Evolutionary conservation across 2,888 invertebrate genomes (phyloP), one percentile per base, ranked within the genome.

Genomic region (Hofmannophila pseudospretella): DNA sequence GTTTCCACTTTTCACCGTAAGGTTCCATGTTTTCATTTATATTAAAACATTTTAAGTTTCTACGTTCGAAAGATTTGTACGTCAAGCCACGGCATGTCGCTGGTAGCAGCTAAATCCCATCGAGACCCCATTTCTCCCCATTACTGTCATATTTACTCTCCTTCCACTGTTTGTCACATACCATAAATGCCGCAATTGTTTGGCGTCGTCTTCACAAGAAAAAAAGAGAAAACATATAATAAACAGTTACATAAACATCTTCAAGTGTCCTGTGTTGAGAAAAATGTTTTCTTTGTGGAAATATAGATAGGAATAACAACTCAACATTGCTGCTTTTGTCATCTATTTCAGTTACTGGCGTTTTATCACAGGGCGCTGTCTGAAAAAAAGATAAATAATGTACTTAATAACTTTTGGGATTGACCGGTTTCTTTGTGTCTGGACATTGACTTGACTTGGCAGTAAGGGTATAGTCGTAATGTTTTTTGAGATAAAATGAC

Each of bases 171-270:
- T 39, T 42, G 49, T 41, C 46, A 45, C 45, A 47, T 40, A 31
- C 50, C 44, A 46, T 50, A 50, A 50, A 45, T 27, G 44, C 35
- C 29, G 19, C 41, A 42, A 44, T 42, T 42, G 42, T 39, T 39
- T 41, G 34, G 14, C 20, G 27, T 8, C 11, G 32, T 13, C 40
- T 38, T 38, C 40, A 45, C 49, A 51, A 50, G 16, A 16, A 47
- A 45, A 42, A 48, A 37, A 37, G 11, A 45, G 45, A 45, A 46
- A 52, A 51, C 48, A 39, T 12, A 49, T 51, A 56, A 54, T 56
- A 54, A 62, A 58, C 51, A 49, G 51, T 52, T 47, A 57, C 53
- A 58, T 58, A 62, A 62, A 60, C 57, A 57, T 51, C 52, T 46
- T 44, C 38, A 50, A 54, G 52, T 52, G 47, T 42, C 49, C 41